phyloP scores from a whole-genome alignment of 2,888 invertebrate species.

The Drosophila meridiana region DNA sequence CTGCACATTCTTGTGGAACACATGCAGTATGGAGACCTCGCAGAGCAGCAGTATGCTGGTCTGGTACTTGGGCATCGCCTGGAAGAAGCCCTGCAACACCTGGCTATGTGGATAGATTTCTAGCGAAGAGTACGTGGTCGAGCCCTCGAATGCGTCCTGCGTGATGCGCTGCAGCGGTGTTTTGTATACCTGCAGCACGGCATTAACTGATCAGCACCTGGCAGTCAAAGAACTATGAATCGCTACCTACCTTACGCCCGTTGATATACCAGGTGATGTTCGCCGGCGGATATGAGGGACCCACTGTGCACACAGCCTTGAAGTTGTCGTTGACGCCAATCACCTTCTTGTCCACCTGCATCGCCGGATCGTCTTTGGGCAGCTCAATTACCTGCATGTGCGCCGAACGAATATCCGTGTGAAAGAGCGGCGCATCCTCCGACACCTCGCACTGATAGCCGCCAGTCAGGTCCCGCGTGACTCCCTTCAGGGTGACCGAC shows the following conservation, averaged over 20 bases:
- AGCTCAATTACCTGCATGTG: conserved; percentile 87
- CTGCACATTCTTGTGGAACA: conserved; percentile 85
- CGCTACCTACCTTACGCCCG: conserved; percentile 85
- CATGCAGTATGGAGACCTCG: conserved; percentile 84
- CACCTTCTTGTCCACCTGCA: conserved; percentile 86
- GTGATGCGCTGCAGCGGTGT: conserved; percentile 84
- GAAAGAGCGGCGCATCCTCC: conserved; percentile 87
- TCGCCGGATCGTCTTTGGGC: conserved; percentile 86
- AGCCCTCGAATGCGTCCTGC: conserved; percentile 83
- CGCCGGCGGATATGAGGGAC: conserved; percentile 86
- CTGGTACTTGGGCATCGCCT: conserved; percentile 84
- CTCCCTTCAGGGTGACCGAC: conserved; percentile 86
- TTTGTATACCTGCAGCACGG: conserved; percentile 80
- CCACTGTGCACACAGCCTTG: conserved; percentile 86
- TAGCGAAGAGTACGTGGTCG: conserved; percentile 84
- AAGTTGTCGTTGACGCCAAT: conserved; percentile 86
- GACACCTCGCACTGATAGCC: conserved; percentile 87
- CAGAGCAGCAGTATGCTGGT: conserved; percentile 83
- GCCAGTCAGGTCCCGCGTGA: conserved; percentile 86
- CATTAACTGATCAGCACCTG: conserved; percentile 21
- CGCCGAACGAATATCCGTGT: conserved; percentile 86
- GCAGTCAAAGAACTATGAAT: not conserved
- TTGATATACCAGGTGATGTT: conserved; percentile 87
- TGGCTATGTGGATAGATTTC: conserved; percentile 85
- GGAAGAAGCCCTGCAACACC: conserved; percentile 84